A percentile compares a stretch with the other conserved stretches of the same genome.
These are phyloP conservation scores for Euplexia lucipara DNA, from an alignment of 2,888 invertebrate species.

Conservation along the genomic window DNA sequence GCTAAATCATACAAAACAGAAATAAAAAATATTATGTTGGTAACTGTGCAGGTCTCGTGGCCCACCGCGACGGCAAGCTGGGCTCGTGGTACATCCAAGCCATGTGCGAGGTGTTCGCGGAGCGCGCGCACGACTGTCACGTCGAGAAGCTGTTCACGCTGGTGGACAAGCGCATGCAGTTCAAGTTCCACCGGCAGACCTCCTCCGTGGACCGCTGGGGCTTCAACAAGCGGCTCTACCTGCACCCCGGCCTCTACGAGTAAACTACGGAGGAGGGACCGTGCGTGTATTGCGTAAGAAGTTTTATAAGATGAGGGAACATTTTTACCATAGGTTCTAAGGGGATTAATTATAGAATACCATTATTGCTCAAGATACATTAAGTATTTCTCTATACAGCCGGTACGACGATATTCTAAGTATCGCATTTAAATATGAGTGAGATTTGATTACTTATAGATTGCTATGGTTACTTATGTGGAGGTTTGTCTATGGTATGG, in stretches of 20 bases:
- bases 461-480: too few relatives aligned
- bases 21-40: background rate
- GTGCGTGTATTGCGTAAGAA: conserved; percentile 3
- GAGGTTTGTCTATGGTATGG: background rate
- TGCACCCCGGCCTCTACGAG: conserved; percentile 92
- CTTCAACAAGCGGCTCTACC: conserved; percentile 92
- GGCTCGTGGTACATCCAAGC: conserved; percentile 94
- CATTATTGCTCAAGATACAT: conserved; percentile 10
- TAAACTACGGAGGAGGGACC: background rate
- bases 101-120: conserved; percentile 92
- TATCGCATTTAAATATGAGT: conserved; percentile 16
- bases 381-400: background rate
- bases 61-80: conserved; percentile 90
- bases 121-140: conserved; percentile 91
- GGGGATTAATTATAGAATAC: background rate
- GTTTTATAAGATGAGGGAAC: background rate
- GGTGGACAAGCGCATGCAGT: conserved; percentile 89
- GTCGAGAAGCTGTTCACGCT: conserved; percentile 93
- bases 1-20: background rate
- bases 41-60: conserved; percentile 87
- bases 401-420: background rate
- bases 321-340: background rate
- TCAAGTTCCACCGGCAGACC: conserved; percentile 89
- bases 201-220: conserved; percentile 92
- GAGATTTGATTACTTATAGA: background rate